These are phyloP conservation scores for human DNA, from an alignment of 2,113 vertebrate species.

Conservation along the genomic window GRCh38 chr5:11579001-11579500, in stretches of 20 bases:
- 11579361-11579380: background rate
- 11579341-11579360: background rate
- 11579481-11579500: constrained; percentile 68
- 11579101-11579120: constrained; percentile 66
- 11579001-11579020: background rate
- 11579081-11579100: constrained; percentile 75
- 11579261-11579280: background rate
- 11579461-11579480: constrained; percentile 64
- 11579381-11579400: constrained; percentile 16
- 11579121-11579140: constrained; percentile 17
- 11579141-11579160: background rate
- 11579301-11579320: background rate
- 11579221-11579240: background rate
- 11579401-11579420: constrained; percentile 27
- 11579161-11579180: constrained; percentile 45
- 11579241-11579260: constrained; percentile 39
- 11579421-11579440: constrained; percentile 61
- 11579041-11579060: constrained; percentile 56
- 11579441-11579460: constrained; percentile 48
- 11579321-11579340: constrained; percentile 4
- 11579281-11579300: background rate
- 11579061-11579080: constrained; percentile 56
- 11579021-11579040: constrained; percentile 36
- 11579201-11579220: background rate
- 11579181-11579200: constrained; percentile 46